Percentiles rank a stretch among this genome's conserved stretches.
These are phyloP conservation scores for Acomys russatus DNA, from an alignment of 2,797 vertebrate species.

Conservation along the genomic window DNA sequence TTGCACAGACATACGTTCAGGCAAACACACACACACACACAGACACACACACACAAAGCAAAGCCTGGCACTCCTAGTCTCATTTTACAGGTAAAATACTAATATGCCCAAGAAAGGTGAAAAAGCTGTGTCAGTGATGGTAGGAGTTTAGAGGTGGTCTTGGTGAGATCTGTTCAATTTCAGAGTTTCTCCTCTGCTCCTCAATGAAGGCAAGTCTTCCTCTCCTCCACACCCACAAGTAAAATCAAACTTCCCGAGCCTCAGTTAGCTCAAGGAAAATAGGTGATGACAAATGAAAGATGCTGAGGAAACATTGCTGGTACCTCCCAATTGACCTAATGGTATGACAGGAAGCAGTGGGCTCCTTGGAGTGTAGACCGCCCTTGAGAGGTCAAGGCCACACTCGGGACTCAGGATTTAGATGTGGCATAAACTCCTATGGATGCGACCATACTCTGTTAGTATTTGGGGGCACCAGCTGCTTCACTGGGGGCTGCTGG, in stretches of 20 bases:
- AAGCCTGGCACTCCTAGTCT: neutral
- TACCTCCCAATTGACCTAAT: neutral
- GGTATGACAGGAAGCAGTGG: neutral
- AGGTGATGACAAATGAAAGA: neutral
- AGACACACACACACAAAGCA: neutral
- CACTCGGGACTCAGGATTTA: neutral
- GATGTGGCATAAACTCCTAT: neutral
- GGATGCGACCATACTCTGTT: neutral
- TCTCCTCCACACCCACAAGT: neutral
- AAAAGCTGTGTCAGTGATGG: neutral
- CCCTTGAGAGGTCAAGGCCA: neutral
- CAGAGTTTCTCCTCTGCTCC: neutral
- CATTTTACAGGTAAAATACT: constrained; percentile 10
- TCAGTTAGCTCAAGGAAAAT: neutral
- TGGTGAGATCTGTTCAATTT: neutral
- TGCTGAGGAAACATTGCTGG: neutral
- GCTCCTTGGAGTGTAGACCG: neutral
- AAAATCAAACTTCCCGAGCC: neutral
- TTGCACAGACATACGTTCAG: neutral
- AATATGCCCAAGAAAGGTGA: neutral
- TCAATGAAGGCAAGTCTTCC: neutral
- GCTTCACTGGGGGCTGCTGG: accelerated
- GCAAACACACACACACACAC: neutral
- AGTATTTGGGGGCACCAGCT: neutral
- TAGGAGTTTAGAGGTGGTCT: neutral